Evolutionary conservation across 1,140 invertebrate genomes (phyloP), one percentile per base, ranked within the genome.

Genomic region (Cydia strobilella): DNA sequence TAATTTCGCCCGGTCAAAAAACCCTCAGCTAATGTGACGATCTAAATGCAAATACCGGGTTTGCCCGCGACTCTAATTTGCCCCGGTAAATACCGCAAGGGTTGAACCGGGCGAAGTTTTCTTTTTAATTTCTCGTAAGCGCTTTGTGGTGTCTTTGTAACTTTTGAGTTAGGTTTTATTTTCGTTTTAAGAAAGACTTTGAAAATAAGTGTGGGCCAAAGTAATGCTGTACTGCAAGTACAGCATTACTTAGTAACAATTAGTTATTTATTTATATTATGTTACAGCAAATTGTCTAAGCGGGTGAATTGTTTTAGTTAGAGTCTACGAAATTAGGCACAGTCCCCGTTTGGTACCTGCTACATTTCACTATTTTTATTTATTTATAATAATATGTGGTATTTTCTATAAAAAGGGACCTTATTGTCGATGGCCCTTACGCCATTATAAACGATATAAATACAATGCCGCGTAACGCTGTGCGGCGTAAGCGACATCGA

Each of bases 21-120:
- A 75, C 73, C 73, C 79, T 76, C 65, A 63, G 77, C 84, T 90
- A 90, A 91, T 90, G 90, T 88, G 84, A 88, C 90, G 27, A 90
- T 92, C 87, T 87, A 85, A 81, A 92, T 92, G 89, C 90, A 90
- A 92, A 92, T 92, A 77, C 80, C 78, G 78, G 77, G 78, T 83
- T 90, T 90, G 89, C 88, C 85, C 88, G 87, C 85, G 84, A 86
- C 82, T 85, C 79, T 88, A 90, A 91, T 91, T 90, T 84, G 51
- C 76, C 75, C 77, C 82, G 77, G 87, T 85, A 86, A 88, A 86
- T 87, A 89, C 88, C 88, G 83, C 87, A 89, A 84, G 83, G 86
- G 85, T 80, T 76, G 45, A 27, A 10, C 31, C 51, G 48, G 23
- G 18, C 23, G n/a, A 51, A 27, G 45, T 18, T 31, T 69, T 25